phyloP scores from a whole-genome alignment of 2,888 invertebrate species.

The Pecten maximus region DNA sequence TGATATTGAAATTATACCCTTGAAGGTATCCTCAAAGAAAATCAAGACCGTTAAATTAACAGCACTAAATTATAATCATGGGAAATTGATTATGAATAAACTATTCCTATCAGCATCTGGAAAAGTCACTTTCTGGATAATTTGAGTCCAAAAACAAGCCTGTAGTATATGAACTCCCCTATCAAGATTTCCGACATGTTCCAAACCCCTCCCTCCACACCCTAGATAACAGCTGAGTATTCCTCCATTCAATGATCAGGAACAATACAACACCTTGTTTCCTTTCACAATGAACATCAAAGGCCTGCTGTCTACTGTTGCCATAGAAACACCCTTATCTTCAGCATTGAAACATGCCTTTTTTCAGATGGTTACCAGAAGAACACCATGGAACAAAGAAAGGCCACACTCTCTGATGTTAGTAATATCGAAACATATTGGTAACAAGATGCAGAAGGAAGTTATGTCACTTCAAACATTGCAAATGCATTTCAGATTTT shows the following conservation, averaged over 20 bases:
- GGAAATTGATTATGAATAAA: background rate
- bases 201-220: background rate
- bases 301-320: background rate
- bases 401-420: background rate
- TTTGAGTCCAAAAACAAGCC: background rate
- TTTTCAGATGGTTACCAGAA: slow-evolving; percentile 6
- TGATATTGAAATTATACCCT: too few relatives aligned
- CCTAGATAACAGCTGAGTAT: background rate
- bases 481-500: background rate
- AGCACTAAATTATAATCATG: background rate
- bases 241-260: background rate
- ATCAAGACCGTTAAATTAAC: background rate
- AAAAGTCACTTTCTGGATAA: background rate
- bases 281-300: slow-evolving; percentile 9
- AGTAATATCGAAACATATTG: background rate
- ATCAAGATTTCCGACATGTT: slow-evolving; percentile 9
- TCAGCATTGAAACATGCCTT: background rate
- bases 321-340: background rate
- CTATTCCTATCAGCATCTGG: background rate
- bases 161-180: background rate
- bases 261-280: slow-evolving; percentile 35
- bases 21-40: background rate
- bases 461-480: slow-evolving; percentile 8
- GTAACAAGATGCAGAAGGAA: background rate
- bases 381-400: background rate